Conservation (phyloP, 2,797 vertebrate genomes). For the Threskiornis aethiopicus region DNA sequence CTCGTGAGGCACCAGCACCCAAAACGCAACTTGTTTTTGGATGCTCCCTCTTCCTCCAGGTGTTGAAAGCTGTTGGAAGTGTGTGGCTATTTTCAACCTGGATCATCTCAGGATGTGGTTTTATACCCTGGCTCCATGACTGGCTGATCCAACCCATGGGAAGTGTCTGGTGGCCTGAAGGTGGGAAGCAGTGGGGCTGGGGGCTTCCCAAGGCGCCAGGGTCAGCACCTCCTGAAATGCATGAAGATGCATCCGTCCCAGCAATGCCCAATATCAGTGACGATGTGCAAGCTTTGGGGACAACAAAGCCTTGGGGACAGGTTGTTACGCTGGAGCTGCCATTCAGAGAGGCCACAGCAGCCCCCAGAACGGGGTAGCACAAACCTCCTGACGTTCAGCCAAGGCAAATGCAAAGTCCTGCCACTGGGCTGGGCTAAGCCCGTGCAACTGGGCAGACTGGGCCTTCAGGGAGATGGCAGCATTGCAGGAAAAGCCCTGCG, state of each 20-base stretch:
- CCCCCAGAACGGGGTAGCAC: not conserved
- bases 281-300: not conserved
- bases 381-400: not conserved
- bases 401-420: not conserved
- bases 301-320: not conserved
- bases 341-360: not conserved
- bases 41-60: not conserved
- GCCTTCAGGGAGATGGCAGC: not conserved
- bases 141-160: not conserved
- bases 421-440: not conserved
- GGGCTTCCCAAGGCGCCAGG: not conserved
- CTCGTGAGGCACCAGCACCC: not conserved
- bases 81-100: not conserved
- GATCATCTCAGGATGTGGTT: not conserved
- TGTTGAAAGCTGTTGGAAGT: not conserved
- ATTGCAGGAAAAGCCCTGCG: not conserved
- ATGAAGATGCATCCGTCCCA: not conserved
- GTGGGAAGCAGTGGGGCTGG: not conserved
- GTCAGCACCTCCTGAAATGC: not conserved
- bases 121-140: not conserved
- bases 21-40: fast-evolving
- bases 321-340: not conserved
- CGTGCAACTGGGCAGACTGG: not conserved
- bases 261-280: not conserved
- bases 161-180: not conserved